Base-by-base conservation (phyloP, 1,140 invertebrate species). In the Philopotamus ludificatus region DNA sequence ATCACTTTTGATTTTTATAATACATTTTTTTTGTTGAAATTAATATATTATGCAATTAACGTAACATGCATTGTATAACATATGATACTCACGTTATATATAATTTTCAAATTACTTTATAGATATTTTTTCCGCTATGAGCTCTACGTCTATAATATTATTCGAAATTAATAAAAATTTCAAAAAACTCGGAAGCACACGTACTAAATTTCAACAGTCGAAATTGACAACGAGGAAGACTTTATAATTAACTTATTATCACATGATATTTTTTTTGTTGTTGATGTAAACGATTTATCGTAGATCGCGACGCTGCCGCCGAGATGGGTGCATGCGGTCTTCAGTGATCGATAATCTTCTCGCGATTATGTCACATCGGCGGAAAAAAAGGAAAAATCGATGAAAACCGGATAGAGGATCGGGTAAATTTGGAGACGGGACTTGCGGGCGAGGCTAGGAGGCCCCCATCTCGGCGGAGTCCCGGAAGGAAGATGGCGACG, bases 401-500 rank as follows among this genome's bases (percentile, higher is more conserved):
- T 54, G 22, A n/a, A 21, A 15, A 16, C 28, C 53, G 55, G 2
- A 20, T 18, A 1, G 1, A 20, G 20, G 34, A 22, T 16, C 2
- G 3, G 18, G 15, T 47, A n/a, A 2, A 20, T 12, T 7, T 12
- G 28, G 28, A 34, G 28, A 34, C 28, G 28, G 12, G 12, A 7
- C 28, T 34, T 12, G 28, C 28, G 28, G 28, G 1, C 8, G 23
- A 7, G 41, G 2, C 18, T 18, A 26, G n/a, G 22, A 34, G 57
- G 41, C 47, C 45, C 57, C 57, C 54, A 60, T 60, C 57, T 60
- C 57, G 57, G 57, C 57, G 57, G 57, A 57, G 15, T 57, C n/a
- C 22, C 22, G 57, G 21, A 21, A 34, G 22, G 15, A 57, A 57
- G 42, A 47, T 60, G 42, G 53, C 57, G 12, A 42, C 18, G 16